Base-by-base conservation (phyloP, 2,888 invertebrate species). In the Nomada ruficornis region DNA sequence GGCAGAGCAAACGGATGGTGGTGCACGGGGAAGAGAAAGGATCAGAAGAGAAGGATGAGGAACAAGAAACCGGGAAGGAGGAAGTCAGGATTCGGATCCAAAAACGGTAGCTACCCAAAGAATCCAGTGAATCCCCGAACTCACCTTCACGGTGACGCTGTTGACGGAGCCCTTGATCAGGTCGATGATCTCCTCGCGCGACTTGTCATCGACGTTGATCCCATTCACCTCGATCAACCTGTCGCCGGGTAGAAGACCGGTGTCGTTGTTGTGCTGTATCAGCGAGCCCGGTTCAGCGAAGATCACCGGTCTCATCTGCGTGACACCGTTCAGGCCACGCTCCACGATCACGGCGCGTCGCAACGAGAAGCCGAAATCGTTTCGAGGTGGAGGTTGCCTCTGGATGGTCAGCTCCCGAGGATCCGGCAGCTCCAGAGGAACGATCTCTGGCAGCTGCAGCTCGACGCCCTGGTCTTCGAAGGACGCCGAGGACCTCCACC, bases 221-320 rank as follows among this genome's bases (percentile, higher is more conserved):
- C 97, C 97, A 92, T 99, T 98, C 50, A 99, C 98, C 95, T 98
- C 98, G 87, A 99, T 94, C 44, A 99, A 95, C 89, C 98, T 96
- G 94, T 99, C 99, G 7, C 99, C 99, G n/a, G 99, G 99, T 78
- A 99, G 94, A 36, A 99, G 95, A 5, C 98, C 98, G 10, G 97
- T 98, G 87, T 97, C 97, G 86, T 94, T 94, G 86, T 94, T 94
- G 85, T 94, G 94, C 85, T 95, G 95, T 86, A 96, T 95, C 79
- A 97, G 96, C 15, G 96, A 96, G 15, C 98, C 98, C 0, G 98
- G 98, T 93, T 98, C 98, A 15, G 98, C 98, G 91, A 98, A 97
- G 86, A 98, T 97, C 36, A 98, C 98, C 73, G 97, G 96, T 89
- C 95, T 96, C 94, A 95, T 95, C 73, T 92, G 92, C 64, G 95